Conservation (phyloP, 2,888 invertebrate species). For the Mythimna albipuncta region DNA sequence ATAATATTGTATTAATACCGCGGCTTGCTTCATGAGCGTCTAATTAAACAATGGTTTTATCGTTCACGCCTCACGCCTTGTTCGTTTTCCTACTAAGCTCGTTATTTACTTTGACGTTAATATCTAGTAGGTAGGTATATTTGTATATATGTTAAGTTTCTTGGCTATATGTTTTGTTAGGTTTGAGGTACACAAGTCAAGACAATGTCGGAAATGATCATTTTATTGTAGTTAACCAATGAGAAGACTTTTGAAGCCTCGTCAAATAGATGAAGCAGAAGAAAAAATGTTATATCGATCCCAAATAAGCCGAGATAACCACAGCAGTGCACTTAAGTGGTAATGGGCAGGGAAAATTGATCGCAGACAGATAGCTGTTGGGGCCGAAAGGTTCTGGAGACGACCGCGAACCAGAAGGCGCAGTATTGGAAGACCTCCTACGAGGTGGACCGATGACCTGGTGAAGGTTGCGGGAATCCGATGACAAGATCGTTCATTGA, state of each 20-base stretch:
- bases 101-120: constrained; percentile 50
- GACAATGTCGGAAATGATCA: background rate
- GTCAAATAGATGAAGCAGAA: background rate
- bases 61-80: constrained; percentile 44
- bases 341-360: no score
- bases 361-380: no score
- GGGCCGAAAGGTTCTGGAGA: no score
- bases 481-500: no score
- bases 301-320: background rate
- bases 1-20: constrained; percentile 48
- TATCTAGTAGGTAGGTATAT: constrained; percentile 8
- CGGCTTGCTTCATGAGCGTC: constrained; percentile 48
- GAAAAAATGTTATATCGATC: background rate
- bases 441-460: no score
- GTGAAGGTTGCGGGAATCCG: no score
- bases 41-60: constrained; percentile 62
- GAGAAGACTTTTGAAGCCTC: background rate
- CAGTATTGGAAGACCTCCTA: no score
- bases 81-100: constrained; percentile 44
- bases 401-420: no score
- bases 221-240: background rate
- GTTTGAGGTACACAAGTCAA: background rate
- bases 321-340: background rate
- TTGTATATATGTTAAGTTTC: constrained; percentile 6
- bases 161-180: constrained; percentile 6